Base-by-base conservation (phyloP, 2,797 vertebrate species). In the Pelobates cultripes region DNA sequence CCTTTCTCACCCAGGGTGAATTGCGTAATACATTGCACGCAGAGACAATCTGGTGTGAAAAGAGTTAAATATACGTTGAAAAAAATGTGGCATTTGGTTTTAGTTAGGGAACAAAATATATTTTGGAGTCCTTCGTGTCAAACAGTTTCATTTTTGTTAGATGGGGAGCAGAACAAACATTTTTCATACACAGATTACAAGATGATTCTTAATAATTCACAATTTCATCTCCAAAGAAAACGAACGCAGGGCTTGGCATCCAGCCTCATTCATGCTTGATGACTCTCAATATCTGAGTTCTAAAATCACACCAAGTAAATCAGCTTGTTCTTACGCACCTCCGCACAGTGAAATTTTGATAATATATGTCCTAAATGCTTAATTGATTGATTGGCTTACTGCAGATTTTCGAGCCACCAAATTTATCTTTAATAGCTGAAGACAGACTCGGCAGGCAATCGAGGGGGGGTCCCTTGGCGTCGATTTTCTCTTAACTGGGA, bases 401-500 rank as follows among this genome's bases (percentile, higher is more conserved):
- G 92, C 94, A 92, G 94, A 90, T 95, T 95, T 94, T 93, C 91
- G 92, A 94, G 92, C 89, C 89, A 93, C 94, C 89, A 91, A 94
- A 96, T 97, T 95, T 95, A 95, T 96, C 96, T 96, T 95, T 94
- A 94, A 95, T 94, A 96, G 95, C 94, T 90, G 91, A 92, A 95
- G 94, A 94, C 93, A 92, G 93, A 91, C 92, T 92, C 90, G 86
- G 90, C 91, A 92, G 93, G 94, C 93, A 94, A 93, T 93, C 88
- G 90, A 57, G 55, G 55, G 55, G 90, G 92, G 93, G 94, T 96
- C 95, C 96, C 96, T 93, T 94, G 95, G 94, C 95, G 94, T 97
- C 94, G 94, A 96, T 97, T 97, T 97, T 95, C 95, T 96, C 95
- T 97, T 96, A 97, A 96, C 95, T 94, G 91, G 94, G 95, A 96